Evolutionary conservation across 2,888 invertebrate genomes (phyloP), one percentile per base, ranked within the genome.

Genomic region (Suillia variegata): DNA sequence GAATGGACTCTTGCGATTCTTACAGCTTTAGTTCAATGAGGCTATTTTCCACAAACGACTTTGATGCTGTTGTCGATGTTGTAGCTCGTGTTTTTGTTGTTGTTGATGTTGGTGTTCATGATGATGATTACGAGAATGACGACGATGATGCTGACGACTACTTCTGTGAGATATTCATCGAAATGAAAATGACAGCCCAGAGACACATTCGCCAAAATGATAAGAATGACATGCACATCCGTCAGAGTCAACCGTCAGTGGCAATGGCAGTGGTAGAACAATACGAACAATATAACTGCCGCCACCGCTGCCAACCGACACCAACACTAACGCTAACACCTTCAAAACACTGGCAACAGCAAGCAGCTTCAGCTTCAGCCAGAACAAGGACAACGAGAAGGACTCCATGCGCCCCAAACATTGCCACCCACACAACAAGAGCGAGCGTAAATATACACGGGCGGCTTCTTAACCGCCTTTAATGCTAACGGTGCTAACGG

Each of bases 181-280:
- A 78, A 75, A 80, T 78, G 75, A 73, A 78, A 79, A 78, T 78
- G 79, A 80, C 78, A 80, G 79, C 80, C 79, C 70, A 78, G 77
- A 80, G 80, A 79, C 78, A 80, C 79, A 80, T 79, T 77, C 76
- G 71, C 67, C 70, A 67, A 65, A 67, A 56, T 61, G 60, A 67
- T 63, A 63, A 62, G 62, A 49, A 66, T 59, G 55, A 61, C 38
- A 38, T 10, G 15, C 13, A 56, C 53, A 59, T 26, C 34, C 20
- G 21, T 52, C 15, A 45, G 26, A 45, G 53, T 12, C 24, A 8
- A 24, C 42, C 26, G 26, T 42, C 53, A 34, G 34, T 20, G 38
- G 45, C 53, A 56, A 50, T 13, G 54, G 47, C 52, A 53, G 38
- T 15, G n/a, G n/a, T n/a, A n/a, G n/a, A 61, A 57, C 54, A 56